Conservation (phyloP, 2,113 vertebrate species). For the Mormoops blainvillei region DNA sequence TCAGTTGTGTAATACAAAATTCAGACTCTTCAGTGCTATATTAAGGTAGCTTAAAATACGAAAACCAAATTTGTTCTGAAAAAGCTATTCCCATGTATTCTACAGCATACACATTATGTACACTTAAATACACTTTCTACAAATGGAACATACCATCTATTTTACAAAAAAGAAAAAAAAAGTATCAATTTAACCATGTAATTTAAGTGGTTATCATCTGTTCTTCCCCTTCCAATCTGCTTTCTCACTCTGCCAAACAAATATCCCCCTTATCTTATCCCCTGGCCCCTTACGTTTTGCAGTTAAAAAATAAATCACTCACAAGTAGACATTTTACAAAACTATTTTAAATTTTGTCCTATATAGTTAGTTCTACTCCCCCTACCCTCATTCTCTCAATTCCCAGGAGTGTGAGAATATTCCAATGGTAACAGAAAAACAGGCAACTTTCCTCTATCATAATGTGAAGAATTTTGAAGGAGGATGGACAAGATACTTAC, state of each 20-base stretch:
- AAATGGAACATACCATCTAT: background rate
- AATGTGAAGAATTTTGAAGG: background rate
- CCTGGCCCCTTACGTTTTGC: background rate
- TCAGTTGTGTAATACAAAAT: background rate
- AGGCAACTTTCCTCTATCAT: background rate
- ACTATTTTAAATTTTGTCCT: background rate
- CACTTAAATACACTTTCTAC: background rate
- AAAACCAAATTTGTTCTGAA: constrained; percentile 9
- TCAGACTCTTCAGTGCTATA: background rate
- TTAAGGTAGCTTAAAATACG: background rate
- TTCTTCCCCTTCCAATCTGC: background rate
- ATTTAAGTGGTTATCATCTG: background rate
- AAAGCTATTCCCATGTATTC: background rate
- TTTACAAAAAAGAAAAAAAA: background rate
- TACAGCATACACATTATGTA: background rate
- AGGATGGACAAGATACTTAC: background rate
- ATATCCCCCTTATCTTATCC: background rate
- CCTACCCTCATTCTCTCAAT: background rate
- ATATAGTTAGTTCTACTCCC: background rate
- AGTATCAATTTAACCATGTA: background rate
- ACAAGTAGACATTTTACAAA: background rate
- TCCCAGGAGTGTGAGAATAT: background rate
- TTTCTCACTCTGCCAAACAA: background rate
- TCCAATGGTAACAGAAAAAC: background rate
- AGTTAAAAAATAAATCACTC: background rate